phyloP scores from a whole-genome alignment of 2,888 invertebrate genomes.

The Oegoconia quadripuncta region DNA sequence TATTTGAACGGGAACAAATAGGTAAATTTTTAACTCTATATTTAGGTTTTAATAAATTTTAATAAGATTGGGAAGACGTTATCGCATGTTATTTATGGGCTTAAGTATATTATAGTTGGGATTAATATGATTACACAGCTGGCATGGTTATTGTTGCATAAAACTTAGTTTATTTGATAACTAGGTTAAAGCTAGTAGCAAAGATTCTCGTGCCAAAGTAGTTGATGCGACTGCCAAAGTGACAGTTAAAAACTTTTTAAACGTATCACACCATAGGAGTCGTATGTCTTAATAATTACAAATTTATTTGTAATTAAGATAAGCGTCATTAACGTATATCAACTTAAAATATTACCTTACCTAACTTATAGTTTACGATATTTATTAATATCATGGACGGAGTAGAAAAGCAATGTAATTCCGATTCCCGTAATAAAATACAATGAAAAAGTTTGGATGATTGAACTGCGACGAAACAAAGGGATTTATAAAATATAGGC shows the following conservation, averaged over 20 bases:
- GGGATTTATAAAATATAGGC: not conserved
- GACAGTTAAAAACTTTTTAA: no score
- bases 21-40: constrained; percentile 30
- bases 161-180: constrained; percentile 15
- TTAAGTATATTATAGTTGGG: constrained; percentile 10
- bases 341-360: no score
- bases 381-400: no score
- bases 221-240: constrained; percentile 28
- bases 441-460: no score
- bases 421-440: no score
- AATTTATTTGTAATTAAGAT: no score
- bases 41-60: not conserved
- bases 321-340: no score
- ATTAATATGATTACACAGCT: not conserved
- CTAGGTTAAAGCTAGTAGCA: constrained; percentile 23
- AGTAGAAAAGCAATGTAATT: no score
- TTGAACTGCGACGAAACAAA: not conserved
- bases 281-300: no score
- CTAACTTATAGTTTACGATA: no score
- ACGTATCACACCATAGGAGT: no score
- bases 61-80: constrained; percentile 36
- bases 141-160: constrained; percentile 7
- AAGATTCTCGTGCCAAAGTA: constrained; percentile 25
- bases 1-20: constrained; percentile 31
- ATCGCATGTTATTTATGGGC: constrained; percentile 31